phyloP scores from a whole-genome alignment of 2,888 invertebrate genomes.

The Terebella lapidaria region DNA sequence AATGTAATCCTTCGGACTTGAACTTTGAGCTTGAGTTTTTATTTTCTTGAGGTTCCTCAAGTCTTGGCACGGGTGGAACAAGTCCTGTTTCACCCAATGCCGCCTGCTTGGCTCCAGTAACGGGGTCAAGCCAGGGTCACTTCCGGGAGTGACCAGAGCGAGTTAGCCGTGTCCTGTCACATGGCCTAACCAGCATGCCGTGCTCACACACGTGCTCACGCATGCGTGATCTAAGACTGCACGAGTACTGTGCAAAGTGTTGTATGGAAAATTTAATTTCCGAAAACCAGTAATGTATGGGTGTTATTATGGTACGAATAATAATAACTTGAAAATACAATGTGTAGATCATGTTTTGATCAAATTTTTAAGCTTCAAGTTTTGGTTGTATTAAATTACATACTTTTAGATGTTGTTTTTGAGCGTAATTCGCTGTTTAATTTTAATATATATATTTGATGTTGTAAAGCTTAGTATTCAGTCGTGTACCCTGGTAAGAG shows the following conservation, averaged over 20 bases:
- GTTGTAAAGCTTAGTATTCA: neutral
- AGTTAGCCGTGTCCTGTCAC: neutral
- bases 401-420: neutral
- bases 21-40: neutral
- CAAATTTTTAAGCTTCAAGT: too few relatives aligned
- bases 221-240: neutral
- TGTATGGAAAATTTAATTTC: conserved; percentile 5
- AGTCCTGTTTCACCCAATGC: neutral
- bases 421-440: too few relatives aligned
- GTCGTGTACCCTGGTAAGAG: neutral
- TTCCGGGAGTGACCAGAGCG: neutral
- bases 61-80: conserved; percentile 1
- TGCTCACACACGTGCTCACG: neutral
- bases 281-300: neutral
- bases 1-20: neutral
- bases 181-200: neutral
- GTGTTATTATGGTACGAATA: neutral
- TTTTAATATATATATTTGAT: neutral
- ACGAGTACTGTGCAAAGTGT: conserved; percentile 1
- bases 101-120: neutral
- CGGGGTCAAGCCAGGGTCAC: neutral
- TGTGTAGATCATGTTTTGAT: neutral
- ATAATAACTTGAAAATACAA: neutral
- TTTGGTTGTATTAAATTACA: neutral
- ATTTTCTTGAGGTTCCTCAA: neutral